Percentiles rank a stretch among this genome's conserved stretches.
Conservation (phyloP, 1,140 invertebrate species). For the Asbolus verrucosus region DNA sequence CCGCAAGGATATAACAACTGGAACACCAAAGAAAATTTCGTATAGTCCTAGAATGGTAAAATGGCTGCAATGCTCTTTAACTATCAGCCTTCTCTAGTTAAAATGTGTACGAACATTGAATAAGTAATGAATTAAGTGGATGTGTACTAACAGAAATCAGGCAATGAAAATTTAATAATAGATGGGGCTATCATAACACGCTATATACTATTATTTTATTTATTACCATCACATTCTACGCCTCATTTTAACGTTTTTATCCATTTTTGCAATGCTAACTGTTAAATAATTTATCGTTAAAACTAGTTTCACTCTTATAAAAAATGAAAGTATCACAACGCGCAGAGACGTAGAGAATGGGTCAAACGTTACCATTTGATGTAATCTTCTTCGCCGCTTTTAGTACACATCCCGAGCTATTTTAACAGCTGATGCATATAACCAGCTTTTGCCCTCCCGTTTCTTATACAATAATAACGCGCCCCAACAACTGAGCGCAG, state of each 20-base stretch:
- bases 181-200: too few relatives aligned
- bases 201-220: too few relatives aligned
- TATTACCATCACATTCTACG: too few relatives aligned
- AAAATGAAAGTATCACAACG: too few relatives aligned
- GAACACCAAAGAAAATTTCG: background rate
- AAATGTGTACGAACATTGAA: background rate
- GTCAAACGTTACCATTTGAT: background rate
- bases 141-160: background rate
- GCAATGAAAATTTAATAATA: background rate
- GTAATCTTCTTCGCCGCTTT: background rate
- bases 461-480: constrained; percentile 13
- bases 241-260: too few relatives aligned
- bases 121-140: background rate
- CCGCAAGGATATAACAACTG: constrained; percentile 3
- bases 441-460: background rate
- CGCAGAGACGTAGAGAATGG: too few relatives aligned
- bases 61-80: constrained; percentile 3
- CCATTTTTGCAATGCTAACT: too few relatives aligned
- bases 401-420: constrained; percentile 1
- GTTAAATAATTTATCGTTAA: too few relatives aligned
- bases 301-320: too few relatives aligned
- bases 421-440: background rate
- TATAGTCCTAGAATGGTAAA: too few relatives aligned
- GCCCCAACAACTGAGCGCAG: constrained; percentile 10
- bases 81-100: constrained; percentile 17